Evolutionary conservation across 1,140 invertebrate genomes (phyloP).

Genomic region (Aphaenogaster rudis): DNA sequence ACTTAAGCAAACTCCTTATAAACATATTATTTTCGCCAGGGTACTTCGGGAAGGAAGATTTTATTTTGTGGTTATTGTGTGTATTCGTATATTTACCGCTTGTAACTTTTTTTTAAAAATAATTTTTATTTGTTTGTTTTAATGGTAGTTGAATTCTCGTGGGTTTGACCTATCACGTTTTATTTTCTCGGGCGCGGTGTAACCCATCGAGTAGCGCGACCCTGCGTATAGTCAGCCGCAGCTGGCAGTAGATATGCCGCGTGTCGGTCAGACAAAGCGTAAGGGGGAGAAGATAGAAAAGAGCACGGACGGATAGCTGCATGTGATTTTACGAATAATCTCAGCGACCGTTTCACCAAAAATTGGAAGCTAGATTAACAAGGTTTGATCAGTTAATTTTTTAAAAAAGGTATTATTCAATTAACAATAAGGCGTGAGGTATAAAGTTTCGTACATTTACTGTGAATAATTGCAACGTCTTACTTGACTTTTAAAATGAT

Average conservation of each 20-base stretch:
- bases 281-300: slow-evolving; percentile 29
- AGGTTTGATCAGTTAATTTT: not conserved
- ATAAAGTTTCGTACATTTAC: not conserved
- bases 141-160: slow-evolving; percentile 19
- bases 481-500: not conserved
- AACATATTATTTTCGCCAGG: too few relatives aligned
- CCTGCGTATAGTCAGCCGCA: slow-evolving; percentile 39
- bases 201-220: slow-evolving; percentile 45
- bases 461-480: not conserved
- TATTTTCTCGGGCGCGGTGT: not conserved
- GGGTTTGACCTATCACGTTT: not conserved
- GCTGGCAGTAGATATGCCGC: slow-evolving; percentile 10
- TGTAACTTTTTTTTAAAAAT: not conserved
- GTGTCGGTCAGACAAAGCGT: slow-evolving; percentile 34
- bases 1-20: too few relatives aligned
- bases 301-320: not conserved
- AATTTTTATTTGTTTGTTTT: not conserved
- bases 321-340: not conserved
- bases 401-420: not conserved
- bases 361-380: not conserved
- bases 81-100: not conserved
- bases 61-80: not conserved
- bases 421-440: not conserved
- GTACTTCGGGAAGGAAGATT: not conserved
- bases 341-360: not conserved